These are phyloP conservation scores for Atherinosoma microstoma DNA, from an alignment of 2,797 vertebrate genomes.

Conservation along the genomic window DNA sequence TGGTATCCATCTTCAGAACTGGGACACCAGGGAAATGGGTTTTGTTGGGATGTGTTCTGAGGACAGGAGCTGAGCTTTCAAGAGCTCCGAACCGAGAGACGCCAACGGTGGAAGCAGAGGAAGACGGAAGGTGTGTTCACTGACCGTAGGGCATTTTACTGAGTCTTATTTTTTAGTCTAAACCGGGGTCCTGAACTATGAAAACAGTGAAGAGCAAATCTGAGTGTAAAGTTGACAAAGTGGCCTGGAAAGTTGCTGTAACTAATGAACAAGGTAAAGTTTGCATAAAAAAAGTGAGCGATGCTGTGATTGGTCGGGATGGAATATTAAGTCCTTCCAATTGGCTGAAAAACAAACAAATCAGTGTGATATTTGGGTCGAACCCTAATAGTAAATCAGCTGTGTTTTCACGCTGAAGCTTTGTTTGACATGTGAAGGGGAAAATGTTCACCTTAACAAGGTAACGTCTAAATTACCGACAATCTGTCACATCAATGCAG, in stretches of 20 bases:
- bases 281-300: background rate
- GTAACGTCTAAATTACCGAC: conserved; percentile 61
- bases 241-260: background rate
- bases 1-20: background rate
- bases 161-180: too few relatives aligned
- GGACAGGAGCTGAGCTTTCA: too few relatives aligned
- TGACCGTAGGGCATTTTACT: too few relatives aligned
- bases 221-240: background rate
- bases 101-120: too few relatives aligned
- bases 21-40: background rate
- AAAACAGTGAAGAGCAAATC: background rate
- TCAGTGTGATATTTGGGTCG: background rate
- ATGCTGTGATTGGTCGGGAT: background rate
- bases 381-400: background rate
- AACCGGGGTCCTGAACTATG: background rate
- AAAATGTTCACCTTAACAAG: conserved; percentile 55
- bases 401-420: conserved; percentile 1
- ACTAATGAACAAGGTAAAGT: background rate
- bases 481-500: conserved; percentile 60
- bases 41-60: background rate
- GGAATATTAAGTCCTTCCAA: too few relatives aligned
- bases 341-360: background rate
- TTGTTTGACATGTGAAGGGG: conserved; percentile 21
- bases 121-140: too few relatives aligned
- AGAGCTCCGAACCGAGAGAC: too few relatives aligned